Conservation (phyloP, 2,113 vertebrate genomes). For the Hipposideros armiger region DNA sequence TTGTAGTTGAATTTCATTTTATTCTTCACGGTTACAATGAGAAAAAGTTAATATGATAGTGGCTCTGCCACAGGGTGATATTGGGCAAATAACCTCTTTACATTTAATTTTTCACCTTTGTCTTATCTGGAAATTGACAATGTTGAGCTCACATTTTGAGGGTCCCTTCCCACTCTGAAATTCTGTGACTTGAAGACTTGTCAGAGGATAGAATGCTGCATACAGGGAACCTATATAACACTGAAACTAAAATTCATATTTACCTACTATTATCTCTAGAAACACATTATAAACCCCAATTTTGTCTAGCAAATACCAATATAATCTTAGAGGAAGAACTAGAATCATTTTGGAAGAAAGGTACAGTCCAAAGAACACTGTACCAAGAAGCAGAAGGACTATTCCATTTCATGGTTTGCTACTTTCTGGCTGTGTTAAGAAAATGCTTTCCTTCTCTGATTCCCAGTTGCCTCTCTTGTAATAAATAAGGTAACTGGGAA, state of each 20-base stretch:
- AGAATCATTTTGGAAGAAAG: conserved; percentile 31
- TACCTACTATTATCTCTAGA: conserved; percentile 32
- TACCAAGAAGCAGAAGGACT: not conserved
- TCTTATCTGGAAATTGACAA: conserved; percentile 21
- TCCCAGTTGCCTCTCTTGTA: not conserved
- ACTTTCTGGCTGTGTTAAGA: not conserved
- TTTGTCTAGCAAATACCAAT: conserved; percentile 50
- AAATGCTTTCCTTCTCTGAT: not conserved
- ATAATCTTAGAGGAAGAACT: conserved; percentile 16
- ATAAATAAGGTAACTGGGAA: conserved; percentile 3
- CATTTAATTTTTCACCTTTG: not conserved
- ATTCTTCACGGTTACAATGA: not conserved
- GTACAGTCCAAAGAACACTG: not conserved
- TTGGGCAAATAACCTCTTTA: not conserved
- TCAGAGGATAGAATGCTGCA: not conserved
- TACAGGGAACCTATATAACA: not conserved
- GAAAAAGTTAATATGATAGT: not conserved
- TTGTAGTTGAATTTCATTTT: conserved; percentile 14
- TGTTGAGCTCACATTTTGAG: not conserved
- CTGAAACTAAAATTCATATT: conserved; percentile 61
- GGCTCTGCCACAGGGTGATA: not conserved
- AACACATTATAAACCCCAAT: conserved; percentile 6
- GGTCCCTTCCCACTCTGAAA: not conserved
- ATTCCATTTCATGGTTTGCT: not conserved
- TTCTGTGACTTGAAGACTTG: not conserved